Percentiles rank a stretch among this genome's conserved stretches.
phyloP scores from a whole-genome alignment of 2,113 vertebrate species.

The Talpa occidentalis region DNA sequence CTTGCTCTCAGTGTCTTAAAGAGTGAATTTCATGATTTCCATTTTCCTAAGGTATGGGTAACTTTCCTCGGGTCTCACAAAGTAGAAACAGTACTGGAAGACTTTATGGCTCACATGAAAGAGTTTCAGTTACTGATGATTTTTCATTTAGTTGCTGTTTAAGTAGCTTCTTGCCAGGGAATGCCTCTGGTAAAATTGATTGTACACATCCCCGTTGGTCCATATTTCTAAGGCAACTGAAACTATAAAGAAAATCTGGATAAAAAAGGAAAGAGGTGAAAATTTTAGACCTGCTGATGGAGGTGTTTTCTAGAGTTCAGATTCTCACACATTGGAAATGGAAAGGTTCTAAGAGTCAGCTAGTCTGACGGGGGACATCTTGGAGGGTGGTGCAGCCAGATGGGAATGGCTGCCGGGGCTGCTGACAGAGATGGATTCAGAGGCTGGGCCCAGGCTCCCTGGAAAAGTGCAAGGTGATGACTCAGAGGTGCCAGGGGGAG shows the following conservation, averaged over 20 bases:
- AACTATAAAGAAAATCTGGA: background rate
- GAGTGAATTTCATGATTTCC: background rate
- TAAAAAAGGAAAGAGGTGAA: background rate
- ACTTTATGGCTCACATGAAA: background rate
- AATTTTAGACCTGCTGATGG: background rate
- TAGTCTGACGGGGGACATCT: background rate
- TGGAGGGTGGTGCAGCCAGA: background rate
- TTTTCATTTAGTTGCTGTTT: constrained; percentile 36
- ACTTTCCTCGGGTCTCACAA: background rate
- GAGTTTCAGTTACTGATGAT: background rate
- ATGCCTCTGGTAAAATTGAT: constrained; percentile 21
- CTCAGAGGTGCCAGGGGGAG: background rate
- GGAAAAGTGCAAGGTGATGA: background rate
- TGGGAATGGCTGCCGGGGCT: background rate
- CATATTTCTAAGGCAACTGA: constrained; percentile 43
- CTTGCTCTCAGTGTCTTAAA: background rate
- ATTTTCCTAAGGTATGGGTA: background rate
- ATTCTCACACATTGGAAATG: background rate
- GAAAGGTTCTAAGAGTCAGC: background rate
- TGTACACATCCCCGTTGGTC: background rate
- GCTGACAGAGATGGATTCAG: background rate
- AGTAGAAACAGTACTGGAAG: background rate
- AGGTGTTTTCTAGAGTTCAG: background rate
- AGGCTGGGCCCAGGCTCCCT: background rate
- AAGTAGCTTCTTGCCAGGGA: constrained; percentile 6